phyloP scores from a whole-genome alignment of 2,888 invertebrate species.

The Diabrotica balteata region DNA sequence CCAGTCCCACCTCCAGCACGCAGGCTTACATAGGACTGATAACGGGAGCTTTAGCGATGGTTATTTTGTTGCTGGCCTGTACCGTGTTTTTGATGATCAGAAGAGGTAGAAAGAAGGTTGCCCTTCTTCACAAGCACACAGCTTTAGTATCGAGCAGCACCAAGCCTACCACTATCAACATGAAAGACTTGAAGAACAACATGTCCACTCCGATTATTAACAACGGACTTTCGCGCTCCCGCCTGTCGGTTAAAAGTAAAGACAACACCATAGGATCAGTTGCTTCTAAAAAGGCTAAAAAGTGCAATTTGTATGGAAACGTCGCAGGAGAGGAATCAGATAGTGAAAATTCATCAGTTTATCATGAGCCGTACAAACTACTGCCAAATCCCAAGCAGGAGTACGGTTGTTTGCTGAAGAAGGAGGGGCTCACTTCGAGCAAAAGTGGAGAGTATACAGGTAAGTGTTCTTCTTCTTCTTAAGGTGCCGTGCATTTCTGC shows the following conservation, averaged over 20 bases:
- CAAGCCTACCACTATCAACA: constrained; percentile 65
- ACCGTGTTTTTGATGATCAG: constrained; percentile 71
- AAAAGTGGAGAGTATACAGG: constrained; percentile 66
- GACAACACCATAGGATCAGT: constrained; percentile 54
- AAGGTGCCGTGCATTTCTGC: too few relatives aligned
- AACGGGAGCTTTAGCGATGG: constrained; percentile 72
- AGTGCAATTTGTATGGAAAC: constrained; percentile 61
- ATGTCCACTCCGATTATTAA: constrained; percentile 66
- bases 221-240: constrained; percentile 63
- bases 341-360: constrained; percentile 66
- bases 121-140: constrained; percentile 69
- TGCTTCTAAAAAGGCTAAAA: constrained; percentile 55
- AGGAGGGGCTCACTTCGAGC: constrained; percentile 61
- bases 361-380: constrained; percentile 67
- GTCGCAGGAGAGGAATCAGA: constrained; percentile 63
- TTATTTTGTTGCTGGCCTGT: constrained; percentile 70
- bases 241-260: constrained; percentile 61
- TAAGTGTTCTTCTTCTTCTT: too few relatives aligned
- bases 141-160: constrained; percentile 66
- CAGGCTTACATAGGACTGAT: constrained; percentile 70
- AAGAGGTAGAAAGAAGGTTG: constrained; percentile 69
- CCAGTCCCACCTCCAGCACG: constrained; percentile 65
- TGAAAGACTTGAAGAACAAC: constrained; percentile 65
- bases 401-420: constrained; percentile 63
- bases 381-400: constrained; percentile 62